Conservation (phyloP, 2,888 invertebrate species). For the Pollenia griseotomentosa region DNA sequence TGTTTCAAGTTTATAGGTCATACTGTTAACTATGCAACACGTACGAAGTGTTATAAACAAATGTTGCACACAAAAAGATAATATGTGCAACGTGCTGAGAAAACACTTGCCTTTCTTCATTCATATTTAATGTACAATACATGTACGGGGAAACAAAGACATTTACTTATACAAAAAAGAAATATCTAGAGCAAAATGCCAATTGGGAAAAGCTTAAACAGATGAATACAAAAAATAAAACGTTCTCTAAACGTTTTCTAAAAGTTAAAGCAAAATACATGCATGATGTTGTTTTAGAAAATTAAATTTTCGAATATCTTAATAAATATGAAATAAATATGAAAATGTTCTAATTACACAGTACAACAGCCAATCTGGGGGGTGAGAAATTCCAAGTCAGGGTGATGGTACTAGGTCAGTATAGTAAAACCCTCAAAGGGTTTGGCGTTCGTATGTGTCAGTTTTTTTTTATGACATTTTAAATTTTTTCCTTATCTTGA, state of each 20-base stretch:
- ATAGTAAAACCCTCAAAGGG: too few relatives aligned
- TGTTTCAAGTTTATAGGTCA: neutral
- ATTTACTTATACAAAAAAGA: constrained; percentile 1
- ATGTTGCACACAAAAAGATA: constrained; percentile 48
- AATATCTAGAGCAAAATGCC: neutral
- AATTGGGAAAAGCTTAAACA: neutral
- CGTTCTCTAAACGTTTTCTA: neutral
- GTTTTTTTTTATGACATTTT: too few relatives aligned
- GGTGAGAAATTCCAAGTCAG: too few relatives aligned
- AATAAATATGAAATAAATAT: neutral
- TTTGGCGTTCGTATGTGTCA: too few relatives aligned
- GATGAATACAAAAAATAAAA: neutral
- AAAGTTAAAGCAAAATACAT: neutral
- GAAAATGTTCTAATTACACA: too few relatives aligned
- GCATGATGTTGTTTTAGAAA: neutral
- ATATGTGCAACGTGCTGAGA: constrained; percentile 58
- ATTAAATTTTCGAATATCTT: neutral
- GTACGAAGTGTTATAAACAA: constrained; percentile 50
- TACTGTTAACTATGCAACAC: constrained; percentile 37
- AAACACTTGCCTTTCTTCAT: constrained; percentile 17
- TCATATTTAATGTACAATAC: constrained; percentile 3
- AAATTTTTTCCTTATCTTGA: too few relatives aligned
- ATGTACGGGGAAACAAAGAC: neutral
- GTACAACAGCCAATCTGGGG: too few relatives aligned
- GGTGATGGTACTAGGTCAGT: too few relatives aligned